Evolutionary conservation across 1,140 invertebrate genomes (phyloP), one percentile per base, ranked within the genome.

Genomic region (Mylabris phalerata): DNA sequence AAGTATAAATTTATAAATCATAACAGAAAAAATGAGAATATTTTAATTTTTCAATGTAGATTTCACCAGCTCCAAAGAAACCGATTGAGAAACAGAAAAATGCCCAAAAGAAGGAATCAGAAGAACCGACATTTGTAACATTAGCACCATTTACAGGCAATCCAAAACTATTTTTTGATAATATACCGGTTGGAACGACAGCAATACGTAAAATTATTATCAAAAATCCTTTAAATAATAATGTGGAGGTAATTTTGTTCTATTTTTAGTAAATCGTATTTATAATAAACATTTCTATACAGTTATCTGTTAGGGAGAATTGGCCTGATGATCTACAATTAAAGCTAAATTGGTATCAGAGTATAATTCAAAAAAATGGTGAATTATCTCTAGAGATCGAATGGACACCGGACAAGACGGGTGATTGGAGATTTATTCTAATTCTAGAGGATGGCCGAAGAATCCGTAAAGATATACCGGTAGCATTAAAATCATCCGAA

Each of bases 401-500:
- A 39, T 88, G 86, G 86, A 77, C 65, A 9, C 85, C 86, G 0
- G 71, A 55, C 32, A 73, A 80, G 50, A 74, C 74, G 48, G 80
- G 82, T 19, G 73, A 78, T 3, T 80, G 82, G 65, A 75, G 85
- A 59, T 81, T 86, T 62, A 81, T 77, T 1, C 65, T 88, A 13
- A 80, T 82, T 60, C 72, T 88, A 10, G 77, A 76, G 0, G 84
- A 86, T 73, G 80, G 77, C 48, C 78, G 79, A 50, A 78, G 80
- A 60, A 80, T 84, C 11, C 80, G 82, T 64, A 83, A 84, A 70
- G 84, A 87, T 64, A 77, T 88, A n/a, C 73, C 80, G 48, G 67
- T 88, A 27, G 79, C 82, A 3, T 78, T 84, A 2, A 84, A 84
- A 71, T 55, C 66, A 26, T 27, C 57, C 7, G 25, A 39, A 38